Evolutionary conservation across 2,797 vertebrate species (phyloP), one percentile per base, ranked within the genome.

Genomic region (Cichlasoma orientale): DNA sequence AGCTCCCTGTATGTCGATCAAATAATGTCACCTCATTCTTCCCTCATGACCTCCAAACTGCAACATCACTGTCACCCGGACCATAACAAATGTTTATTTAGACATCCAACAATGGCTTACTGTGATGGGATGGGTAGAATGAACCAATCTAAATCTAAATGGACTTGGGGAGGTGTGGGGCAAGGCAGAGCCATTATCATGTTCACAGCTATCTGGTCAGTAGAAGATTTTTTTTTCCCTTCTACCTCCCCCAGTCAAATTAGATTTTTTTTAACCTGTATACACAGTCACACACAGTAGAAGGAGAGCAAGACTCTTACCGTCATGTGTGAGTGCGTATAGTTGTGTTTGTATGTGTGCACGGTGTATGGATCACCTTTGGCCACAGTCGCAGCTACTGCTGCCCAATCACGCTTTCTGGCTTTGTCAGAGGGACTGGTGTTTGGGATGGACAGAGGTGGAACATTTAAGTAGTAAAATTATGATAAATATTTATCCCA

Each of bases 71-170:
- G 82, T 82, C 73, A 54, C 6, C 27, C 38, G 52, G 14, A 66
- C 38, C 23, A 41, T 76, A 53, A 80, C 61, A 76, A 68, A 77
- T 83, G 76, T 81, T 87, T 82, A 82, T 81, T 76, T 41, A 75
- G 58, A 79, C 31, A 29, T 68, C 53, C 58, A 63, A 73, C 76
- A 87, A 56, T 56, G 63, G 59, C 36, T 77, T 19, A 50, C 70
- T 75, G 58, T 61, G 80, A 80, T 72, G 70, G 56, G 11, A 74
- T 59, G 59, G 50, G 13, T 36, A n/a, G 23, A 19, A 36, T 10
- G 33, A 80, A 75, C 69, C 78, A 86, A 50, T 88, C 80, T 79
- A 59, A 83, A 80, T 78, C 47, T 75, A 77, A 89, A 89, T 85
- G 71, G 52, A 72, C 36, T 44, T 25, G 23, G 74, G 58, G 58